Base-by-base conservation (phyloP, 2,797 vertebrate genomes). In the Dromococcyx pavoninus region DNA sequence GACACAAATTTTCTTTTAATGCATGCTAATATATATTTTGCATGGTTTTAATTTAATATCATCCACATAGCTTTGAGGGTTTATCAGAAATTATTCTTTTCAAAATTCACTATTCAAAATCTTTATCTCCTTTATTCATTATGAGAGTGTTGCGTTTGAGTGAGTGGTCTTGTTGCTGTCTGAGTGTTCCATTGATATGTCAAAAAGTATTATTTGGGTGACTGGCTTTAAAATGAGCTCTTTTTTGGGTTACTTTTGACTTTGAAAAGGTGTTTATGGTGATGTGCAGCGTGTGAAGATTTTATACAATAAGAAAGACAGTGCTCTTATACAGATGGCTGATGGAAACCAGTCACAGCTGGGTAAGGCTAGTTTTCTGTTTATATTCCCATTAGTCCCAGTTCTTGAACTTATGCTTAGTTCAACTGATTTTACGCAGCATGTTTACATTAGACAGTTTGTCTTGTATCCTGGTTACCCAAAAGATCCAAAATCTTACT, bases 241-340 rank as follows among this genome's bases (percentile, higher is more conserved):
- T 94, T 95, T 96, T 98, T 97, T 98, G 97, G 94, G 97, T 98
- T 98, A 97, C 97, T 97, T 98, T 96, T 98, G 97, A 94, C 97
- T 98, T 94, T 97, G 94, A 98, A 97, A 98, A 99, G 99, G 99
- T 96, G 99, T 99, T 96, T 99, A 99, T 92, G 99, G 99, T 78
- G 99, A 99, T 97, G 99, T 99, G 98, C 99, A 99, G 97, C 99
- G 99, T 87, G 99, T 99, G 98, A 99, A 99, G 98, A 99, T 99
- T 96, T 98, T 99, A 69, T 99, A 99, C 98, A 99, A 99, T 98
- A 99, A 99, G 98, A 99, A 99, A 98, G 99, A 99, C 98, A 99
- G 99, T 97, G 99, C 99, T 92, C 98, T 99, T 91, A 99, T 99
- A 97, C 99, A 99, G 98, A 99, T 99, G 99, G 98, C 99, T 32